These are phyloP conservation scores for Amblyjoppa proteus DNA, from an alignment of 2,888 invertebrate genomes.

Conservation along the genomic window DNA sequence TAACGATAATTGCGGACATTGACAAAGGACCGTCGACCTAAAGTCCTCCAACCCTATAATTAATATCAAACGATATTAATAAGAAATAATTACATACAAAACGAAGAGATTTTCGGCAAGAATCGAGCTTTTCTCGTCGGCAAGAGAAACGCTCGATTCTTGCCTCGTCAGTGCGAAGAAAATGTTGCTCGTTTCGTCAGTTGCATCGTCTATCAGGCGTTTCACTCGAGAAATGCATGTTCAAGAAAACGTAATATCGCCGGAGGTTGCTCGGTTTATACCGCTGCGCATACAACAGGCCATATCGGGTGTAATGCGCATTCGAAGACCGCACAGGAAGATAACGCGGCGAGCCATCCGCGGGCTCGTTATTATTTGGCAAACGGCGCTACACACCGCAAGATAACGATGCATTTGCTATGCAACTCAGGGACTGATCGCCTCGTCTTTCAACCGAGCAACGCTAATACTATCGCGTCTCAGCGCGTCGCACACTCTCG, in stretches of 20 bases:
- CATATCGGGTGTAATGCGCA: constrained; percentile 10
- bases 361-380: constrained; percentile 64
- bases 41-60: no score
- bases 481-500: constrained; percentile 19
- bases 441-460: constrained; percentile 41
- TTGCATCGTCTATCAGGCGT: background rate
- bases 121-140: background rate
- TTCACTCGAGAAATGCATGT: background rate
- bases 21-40: no score
- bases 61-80: no score
- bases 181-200: constrained; percentile 9
- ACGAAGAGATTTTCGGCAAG: background rate
- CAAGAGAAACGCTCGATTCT: background rate
- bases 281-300: background rate
- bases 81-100: background rate
- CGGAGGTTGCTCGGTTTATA: no score
- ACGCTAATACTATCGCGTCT: constrained; percentile 11
- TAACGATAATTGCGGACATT: no score
- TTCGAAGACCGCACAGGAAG: constrained; percentile 40
- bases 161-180: background rate
- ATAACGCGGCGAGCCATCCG: constrained; percentile 52
- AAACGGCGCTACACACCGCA: constrained; percentile 54
- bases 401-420: constrained; percentile 68
- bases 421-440: constrained; percentile 48
- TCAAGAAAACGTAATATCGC: background rate